A percentile compares a stretch with the other conserved stretches of the same genome.
phyloP scores from a whole-genome alignment of 37 sponge, comb jelly and placozoan genomes.

The Agelas oroides region DNA sequence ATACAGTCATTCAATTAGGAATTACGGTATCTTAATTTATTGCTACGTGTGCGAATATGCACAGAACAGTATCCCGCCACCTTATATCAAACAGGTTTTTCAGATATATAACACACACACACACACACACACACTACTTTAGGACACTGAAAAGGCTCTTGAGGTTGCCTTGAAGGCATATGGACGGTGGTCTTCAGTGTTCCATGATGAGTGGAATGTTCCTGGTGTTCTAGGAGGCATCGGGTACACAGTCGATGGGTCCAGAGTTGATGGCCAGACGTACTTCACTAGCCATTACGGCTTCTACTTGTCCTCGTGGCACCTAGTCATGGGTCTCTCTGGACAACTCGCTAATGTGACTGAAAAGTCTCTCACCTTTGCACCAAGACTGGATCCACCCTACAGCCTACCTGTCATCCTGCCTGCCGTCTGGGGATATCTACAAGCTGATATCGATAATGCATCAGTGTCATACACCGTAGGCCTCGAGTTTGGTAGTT shows the following conservation, averaged over 20 bases:
- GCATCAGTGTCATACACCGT: too few relatives aligned
- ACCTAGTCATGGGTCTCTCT: slow-evolving; percentile 27
- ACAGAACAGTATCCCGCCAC: too few relatives aligned
- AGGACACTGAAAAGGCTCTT: slow-evolving; percentile 7
- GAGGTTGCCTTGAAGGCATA: background rate
- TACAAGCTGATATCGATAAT: background rate
- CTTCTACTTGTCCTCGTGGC: slow-evolving; percentile 42
- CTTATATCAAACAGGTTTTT: too few relatives aligned
- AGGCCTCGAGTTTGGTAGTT: slow-evolving; percentile 10
- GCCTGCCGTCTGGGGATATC: slow-evolving; percentile 21
- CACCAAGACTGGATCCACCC: background rate
- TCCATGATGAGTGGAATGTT: slow-evolving; percentile 37
- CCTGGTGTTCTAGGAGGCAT: slow-evolving; percentile 23
- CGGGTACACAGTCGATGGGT: background rate
- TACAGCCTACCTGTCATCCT: slow-evolving; percentile 11
- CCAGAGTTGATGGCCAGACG: slow-evolving; percentile 2
- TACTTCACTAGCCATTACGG: slow-evolving; percentile 41
- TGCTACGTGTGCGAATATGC: too few relatives aligned
- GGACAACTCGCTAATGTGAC: slow-evolving; percentile 20
- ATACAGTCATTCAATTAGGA: too few relatives aligned
- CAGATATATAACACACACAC: too few relatives aligned
- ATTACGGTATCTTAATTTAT: too few relatives aligned
- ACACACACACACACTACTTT: background rate
- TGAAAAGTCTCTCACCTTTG: background rate
- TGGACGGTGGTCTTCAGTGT: background rate